Base-by-base conservation (phyloP, 2,888 invertebrate species). In the Dynastes grantii region DNA sequence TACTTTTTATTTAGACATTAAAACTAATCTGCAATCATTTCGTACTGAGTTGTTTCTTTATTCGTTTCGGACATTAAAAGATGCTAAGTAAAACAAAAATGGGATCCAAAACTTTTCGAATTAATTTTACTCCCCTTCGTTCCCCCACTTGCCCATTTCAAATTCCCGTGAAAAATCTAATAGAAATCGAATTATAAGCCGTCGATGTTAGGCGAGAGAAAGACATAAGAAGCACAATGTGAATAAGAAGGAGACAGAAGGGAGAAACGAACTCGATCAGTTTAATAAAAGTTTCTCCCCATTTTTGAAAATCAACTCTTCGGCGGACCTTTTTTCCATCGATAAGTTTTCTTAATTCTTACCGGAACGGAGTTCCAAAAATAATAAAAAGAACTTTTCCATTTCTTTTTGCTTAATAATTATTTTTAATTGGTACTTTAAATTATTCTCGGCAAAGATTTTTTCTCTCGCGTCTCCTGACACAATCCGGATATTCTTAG, bases 161-260 rank as follows among this genome's bases (percentile, higher is more conserved):
- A 61, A 61, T 61, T 32, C 58, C 73, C 45, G 73, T 75, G 73
- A 75, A 61, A 75, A 75, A 63, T 75, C 73, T 61, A 75, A 75
- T 75, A 75, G 61, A 61, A 75, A 75, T 75, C 73, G 73, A 75
- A 75, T 75, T 75, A 75, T 75, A 75, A 75, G 22, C 40, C 73
- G 73, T 45, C 73, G 73, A 40, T 27, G 45, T 61, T 40, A 11
- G 68, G 49, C 22, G 68, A 51, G 3, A 29, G 68, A 27, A 6
- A 13, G 22, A 22, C 22, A 58, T 22, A 58, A 22, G 22, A 22
- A 8, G 22, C 5, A 22, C 22, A 58, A 58, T 6, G 16, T 5
- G 27, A 67, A 29, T n/a, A 68, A 51, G 8, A 45, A 45, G 45
- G 45, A 45, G 11, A 11, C 45, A 8, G 45, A 45, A 8, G 13